phyloP scores from a whole-genome alignment of 1,140 invertebrate species.

The Cotesia typhae region DNA sequence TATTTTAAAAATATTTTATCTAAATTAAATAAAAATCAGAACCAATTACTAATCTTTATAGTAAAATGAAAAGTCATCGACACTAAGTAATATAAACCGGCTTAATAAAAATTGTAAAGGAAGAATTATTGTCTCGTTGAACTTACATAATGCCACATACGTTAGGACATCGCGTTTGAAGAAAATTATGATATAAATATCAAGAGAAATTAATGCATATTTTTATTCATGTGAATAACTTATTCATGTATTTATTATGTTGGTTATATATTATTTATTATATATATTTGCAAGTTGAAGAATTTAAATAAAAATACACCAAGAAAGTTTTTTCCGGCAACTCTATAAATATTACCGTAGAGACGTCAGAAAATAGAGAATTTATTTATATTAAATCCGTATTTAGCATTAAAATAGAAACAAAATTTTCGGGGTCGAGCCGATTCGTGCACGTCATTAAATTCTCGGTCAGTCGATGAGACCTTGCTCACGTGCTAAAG shows the following conservation, averaged over 20 bases:
- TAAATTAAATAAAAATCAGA: too few relatives aligned
- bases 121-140: neutral
- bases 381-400: neutral
- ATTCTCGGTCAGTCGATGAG: conserved; percentile 16
- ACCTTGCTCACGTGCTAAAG: neutral
- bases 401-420: neutral
- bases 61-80: neutral
- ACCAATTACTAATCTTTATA: too few relatives aligned
- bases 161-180: neutral
- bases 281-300: too few relatives aligned
- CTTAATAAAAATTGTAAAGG: neutral
- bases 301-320: too few relatives aligned
- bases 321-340: too few relatives aligned
- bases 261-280: too few relatives aligned
- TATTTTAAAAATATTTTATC: too few relatives aligned
- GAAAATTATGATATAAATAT: neutral
- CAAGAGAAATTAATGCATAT: neutral
- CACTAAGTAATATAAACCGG: neutral
- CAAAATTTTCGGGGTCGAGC: conserved; percentile 2
- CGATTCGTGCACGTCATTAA: neutral
- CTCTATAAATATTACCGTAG: too few relatives aligned
- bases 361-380: too few relatives aligned
- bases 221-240: too few relatives aligned
- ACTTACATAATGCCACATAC: neutral
- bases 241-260: too few relatives aligned